Evolutionary conservation across 2,888 invertebrate species (phyloP).

Genomic region (Lycia hirtaria): DNA sequence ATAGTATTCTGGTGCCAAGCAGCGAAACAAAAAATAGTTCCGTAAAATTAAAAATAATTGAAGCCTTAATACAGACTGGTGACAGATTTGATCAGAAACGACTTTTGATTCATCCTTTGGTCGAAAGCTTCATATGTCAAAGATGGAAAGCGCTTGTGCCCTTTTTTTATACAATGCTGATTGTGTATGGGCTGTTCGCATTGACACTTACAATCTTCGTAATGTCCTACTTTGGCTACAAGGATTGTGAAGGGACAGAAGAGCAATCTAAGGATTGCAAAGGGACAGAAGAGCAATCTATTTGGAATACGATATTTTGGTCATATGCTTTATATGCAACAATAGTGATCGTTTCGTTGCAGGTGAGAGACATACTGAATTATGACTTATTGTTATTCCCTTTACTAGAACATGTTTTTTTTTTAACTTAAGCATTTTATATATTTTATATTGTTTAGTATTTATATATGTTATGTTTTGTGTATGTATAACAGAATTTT

Average conservation of each 20-base stretch:
- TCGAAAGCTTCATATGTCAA: slow-evolving; percentile 68
- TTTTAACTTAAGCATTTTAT: neutral
- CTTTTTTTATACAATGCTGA: slow-evolving; percentile 61
- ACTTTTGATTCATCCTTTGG: slow-evolving; percentile 66
- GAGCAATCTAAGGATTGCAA: too few species aligned
- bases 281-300: neutral
- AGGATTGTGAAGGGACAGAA: slow-evolving; percentile 25
- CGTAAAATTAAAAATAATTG: slow-evolving; percentile 25
- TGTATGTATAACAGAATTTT: too few species aligned
- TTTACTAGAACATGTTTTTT: neutral
- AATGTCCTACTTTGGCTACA: slow-evolving; percentile 44
- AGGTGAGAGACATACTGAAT: slow-evolving; percentile 6
- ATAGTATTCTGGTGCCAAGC: slow-evolving; percentile 53
- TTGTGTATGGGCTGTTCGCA: slow-evolving; percentile 60
- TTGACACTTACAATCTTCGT: slow-evolving; percentile 58
- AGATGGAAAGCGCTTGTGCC: slow-evolving; percentile 66
- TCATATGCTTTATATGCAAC: slow-evolving; percentile 15
- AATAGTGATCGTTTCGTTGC: slow-evolving; percentile 11
- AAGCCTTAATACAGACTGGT: slow-evolving; percentile 47
- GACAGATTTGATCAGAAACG: slow-evolving; percentile 49
- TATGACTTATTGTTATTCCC: neutral
- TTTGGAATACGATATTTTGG: slow-evolving; percentile 17
- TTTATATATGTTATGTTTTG: too few species aligned
- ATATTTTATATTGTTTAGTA: too few species aligned
- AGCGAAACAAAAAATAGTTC: neutral